Evolutionary conservation across 2,797 vertebrate genomes (phyloP), one percentile per base, ranked within the genome.

Genomic region (Syngnathus rostellatus): DNA sequence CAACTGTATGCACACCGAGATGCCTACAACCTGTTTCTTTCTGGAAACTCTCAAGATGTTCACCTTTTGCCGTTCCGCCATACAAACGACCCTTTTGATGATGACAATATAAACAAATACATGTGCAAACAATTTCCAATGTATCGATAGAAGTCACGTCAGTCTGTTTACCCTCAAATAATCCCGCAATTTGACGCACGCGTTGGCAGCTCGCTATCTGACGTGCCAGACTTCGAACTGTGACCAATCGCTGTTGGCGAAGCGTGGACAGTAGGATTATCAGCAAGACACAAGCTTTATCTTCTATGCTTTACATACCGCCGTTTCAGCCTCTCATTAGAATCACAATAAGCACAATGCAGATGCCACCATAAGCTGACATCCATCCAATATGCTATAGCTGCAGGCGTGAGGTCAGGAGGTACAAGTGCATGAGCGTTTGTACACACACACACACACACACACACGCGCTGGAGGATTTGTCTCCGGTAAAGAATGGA

Each of bases 301-400:
- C 80, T 82, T 72, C 72, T 60, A 71, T 74, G 74, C 79, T 80
- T 78, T 85, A 79, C 83, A 89, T 88, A 84, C 89, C 85, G 85
- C 91, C 90, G 88, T 92, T 89, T 91, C 82, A 82, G 76, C 70
- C 74, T 23, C 69, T 79, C 84, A 92, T 93, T 92, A 90, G 84
- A 92, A 92, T 93, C 89, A 92, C 89, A 92, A 91, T 90, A 81
- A 81, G 45, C 55, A 85, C 84, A 86, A 88, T 81, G 72, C 82
- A 71, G 64, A 79, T 48, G 45, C 68, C 66, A 63, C 76, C 75
- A 76, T 86, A 86, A 85, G 85, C 83, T 81, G 82, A 87, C 83
- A 87, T 78, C 78, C 78, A 81, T 86, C 81, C 82, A 87, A 74
- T 81, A 79, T 80, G 82, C 77, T 68, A 39, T 76, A 79, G 82